Base-by-base conservation (phyloP, 2,797 vertebrate genomes). In the Echeneis naucrates region DNA sequence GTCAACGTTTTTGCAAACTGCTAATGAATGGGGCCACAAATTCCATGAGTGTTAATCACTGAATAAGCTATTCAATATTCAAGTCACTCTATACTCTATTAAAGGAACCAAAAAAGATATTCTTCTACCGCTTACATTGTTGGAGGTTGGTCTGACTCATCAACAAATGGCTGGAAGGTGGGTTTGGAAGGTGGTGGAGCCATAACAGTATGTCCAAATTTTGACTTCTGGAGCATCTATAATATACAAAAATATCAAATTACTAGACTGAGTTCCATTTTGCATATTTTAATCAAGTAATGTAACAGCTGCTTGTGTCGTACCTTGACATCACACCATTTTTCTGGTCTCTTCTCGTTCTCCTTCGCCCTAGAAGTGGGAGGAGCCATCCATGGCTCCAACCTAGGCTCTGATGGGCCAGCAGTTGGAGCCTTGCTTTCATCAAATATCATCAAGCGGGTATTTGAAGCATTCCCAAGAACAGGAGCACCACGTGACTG, bases 91-190 rank as follows among this genome's bases (percentile, higher is more conserved):
- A 1, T 14, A 30, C 7, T 47, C 4, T 32, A 64, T 21, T 53
- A n/a, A 37, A 57, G 40, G 35, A 7, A 7, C 44, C n/a, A 21
- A 45, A 9, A 21, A 14, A 6, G 21, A 50, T 9, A 62, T 45
- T 56, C 2, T 65, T 21, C 5, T 24, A 8, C 17, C 24, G 96
- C 98, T 96, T 89, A 99, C 98, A 97, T 96, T 51, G 92, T 90
- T 63, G 96, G 96, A 16, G 94, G 95, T 68, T 95, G 92, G 77
- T 95, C 95, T 8, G 92, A 92, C 81, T 99, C 96, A 23, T 99
- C 98, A 71, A 98, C 97, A 68, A 96, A 99, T 0, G 97, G 97
- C 26, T 95, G 96, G 86, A 99, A 99, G 45, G 71, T 92, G n/a
- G 94, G 91, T 86, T 93, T 94, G 3, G 86, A 79, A 37, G 89